Base-by-base conservation (phyloP, 2,797 vertebrate species). In the Gallinago stenura region DNA sequence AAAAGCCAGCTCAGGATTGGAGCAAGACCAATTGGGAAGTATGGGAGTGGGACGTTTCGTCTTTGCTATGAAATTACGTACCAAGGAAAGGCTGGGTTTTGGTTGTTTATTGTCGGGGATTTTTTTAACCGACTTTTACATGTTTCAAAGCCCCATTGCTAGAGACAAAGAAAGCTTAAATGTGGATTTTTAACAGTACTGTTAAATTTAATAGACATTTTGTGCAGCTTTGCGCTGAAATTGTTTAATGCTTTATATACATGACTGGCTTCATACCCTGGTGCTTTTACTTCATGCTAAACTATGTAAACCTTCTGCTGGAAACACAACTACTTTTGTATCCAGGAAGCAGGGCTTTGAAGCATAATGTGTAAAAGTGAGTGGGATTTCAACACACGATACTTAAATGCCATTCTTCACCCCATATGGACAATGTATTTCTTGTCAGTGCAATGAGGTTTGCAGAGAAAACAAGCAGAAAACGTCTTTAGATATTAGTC, bases 151-250 rank as follows among this genome's bases (percentile, higher is more conserved):
- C 39, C 54, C 81, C 70, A 45, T 65, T 95, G 64, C 90, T 92
- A 84, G 57, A 95, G 96, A 97, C 95, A 97, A 97, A 96, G 95
- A 61, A 90, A 90, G 91, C 70, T 96, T 94, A 97, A 97, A 94
- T 85, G 92, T 87, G 94, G 91, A 90, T 84, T 94, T 97, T 97
- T 97, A 97, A 96, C 61, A 91, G 95, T 41, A 85, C 91, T 83
- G 86, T 97, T 96, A 97, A 97, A 95, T 94, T 97, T 97, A 95
- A 97, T 88, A 94, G 95, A 91, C 88, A 88, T 97, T 97, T 96
- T 96, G 95, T 93, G 91, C 84, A 96, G 96, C 92, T 94, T 97
- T 96, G 92, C 9, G 0, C 89, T 94, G 90, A 96, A 97, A 97
- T 96, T 95, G 92, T 96, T 97, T 96, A 96, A 97, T 95, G 89